A percentile compares a stretch with the other conserved stretches of the same genome.
Conservation (phyloP, 2,113 vertebrate species). For the Poecilia latipinna region DNA sequence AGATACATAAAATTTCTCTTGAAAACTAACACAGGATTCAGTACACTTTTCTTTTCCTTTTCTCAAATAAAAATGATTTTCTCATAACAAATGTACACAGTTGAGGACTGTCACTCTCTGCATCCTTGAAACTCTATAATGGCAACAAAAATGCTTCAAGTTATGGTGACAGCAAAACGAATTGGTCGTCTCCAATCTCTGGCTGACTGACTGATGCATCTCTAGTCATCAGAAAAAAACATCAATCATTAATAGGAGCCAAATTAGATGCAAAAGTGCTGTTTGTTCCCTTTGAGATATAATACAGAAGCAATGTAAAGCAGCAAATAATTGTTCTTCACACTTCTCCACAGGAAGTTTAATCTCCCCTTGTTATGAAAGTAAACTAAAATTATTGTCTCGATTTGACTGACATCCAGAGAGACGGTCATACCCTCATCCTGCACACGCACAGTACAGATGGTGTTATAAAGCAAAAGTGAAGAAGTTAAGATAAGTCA, state of each 20-base stretch:
- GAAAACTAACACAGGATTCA: too few relatives aligned
- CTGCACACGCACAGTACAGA: slow-evolving; percentile 37
- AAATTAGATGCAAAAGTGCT: too few relatives aligned
- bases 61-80: too few relatives aligned
- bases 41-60: too few relatives aligned
- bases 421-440: slow-evolving; percentile 32
- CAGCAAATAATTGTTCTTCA: neutral
- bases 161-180: too few relatives aligned
- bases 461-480: slow-evolving; percentile 62
- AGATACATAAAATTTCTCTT: too few relatives aligned
- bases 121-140: too few relatives aligned
- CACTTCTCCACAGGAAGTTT: slow-evolving; percentile 1
- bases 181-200: neutral
- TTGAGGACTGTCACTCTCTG: too few relatives aligned
- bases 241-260: neutral
- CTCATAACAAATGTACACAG: too few relatives aligned
- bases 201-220: neutral
- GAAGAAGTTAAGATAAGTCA: slow-evolving; percentile 56
- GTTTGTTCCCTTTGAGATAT: too few relatives aligned
- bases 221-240: neutral
- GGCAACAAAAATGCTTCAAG: too few relatives aligned
- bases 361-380: neutral
- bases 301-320: neutral
- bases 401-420: slow-evolving; percentile 2
- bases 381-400: slow-evolving; percentile 4